phyloP scores from a whole-genome alignment of 2,113 vertebrate species.

The Steatornis caripensis region DNA sequence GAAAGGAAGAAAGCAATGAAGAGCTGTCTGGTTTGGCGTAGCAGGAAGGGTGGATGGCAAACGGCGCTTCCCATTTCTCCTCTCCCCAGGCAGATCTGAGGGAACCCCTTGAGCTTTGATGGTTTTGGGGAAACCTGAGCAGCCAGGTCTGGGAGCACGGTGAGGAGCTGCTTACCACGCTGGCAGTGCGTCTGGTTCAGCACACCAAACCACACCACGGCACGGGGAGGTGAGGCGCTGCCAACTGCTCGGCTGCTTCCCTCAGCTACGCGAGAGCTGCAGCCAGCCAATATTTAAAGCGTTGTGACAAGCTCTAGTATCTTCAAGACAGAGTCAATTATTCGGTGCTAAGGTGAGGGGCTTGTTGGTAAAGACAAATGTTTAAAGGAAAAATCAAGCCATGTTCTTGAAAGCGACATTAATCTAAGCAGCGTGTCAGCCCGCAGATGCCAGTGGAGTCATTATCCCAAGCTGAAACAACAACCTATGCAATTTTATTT shows the following conservation, averaged over 20 bases:
- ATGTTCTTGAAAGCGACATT: neutral
- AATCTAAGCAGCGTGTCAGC: constrained; percentile 11
- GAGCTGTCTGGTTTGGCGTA: neutral
- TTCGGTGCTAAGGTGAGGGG: neutral
- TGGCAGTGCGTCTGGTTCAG: neutral
- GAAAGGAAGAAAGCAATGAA: neutral
- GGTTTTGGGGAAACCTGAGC: neutral
- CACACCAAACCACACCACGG: neutral
- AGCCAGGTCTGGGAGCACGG: neutral
- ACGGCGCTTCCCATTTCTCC: neutral
- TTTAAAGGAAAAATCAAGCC: constrained; percentile 36
- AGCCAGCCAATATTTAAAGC: neutral
- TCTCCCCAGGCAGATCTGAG: neutral
- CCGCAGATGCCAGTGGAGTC: neutral
- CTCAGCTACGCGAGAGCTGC: neutral
- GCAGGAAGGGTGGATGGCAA: neutral
- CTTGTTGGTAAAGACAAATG: constrained; percentile 35
- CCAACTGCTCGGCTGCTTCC: neutral
- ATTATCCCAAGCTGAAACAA: constrained; percentile 24
- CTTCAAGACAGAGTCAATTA: constrained; percentile 23
- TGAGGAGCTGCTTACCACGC: neutral
- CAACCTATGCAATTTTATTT: constrained; percentile 17
- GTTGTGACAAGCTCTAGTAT: neutral
- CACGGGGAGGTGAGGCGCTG: rapidly evolving
- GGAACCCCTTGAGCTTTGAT: neutral